A percentile compares a stretch with the other conserved stretches of the same genome.
These are phyloP conservation scores for Parasteatoda tepidariorum DNA, from an alignment of 1,140 invertebrate species.

Conservation along the genomic window DNA sequence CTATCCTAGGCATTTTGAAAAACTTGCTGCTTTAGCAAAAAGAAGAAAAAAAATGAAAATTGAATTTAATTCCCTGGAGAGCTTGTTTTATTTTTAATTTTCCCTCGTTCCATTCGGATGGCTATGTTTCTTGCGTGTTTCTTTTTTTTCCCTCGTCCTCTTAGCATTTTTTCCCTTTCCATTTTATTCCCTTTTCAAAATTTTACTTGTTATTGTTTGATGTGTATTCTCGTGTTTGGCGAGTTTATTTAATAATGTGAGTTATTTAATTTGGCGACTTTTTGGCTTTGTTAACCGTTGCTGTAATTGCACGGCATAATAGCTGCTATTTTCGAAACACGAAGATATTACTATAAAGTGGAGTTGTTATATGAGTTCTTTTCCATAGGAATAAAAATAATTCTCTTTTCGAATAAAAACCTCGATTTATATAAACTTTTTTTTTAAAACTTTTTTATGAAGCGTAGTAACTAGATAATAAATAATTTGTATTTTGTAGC, in stretches of 20 bases:
- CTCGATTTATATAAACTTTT: no score
- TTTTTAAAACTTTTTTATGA: no score
- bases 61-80: constrained; percentile 36
- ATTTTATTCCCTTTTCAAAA: background rate
- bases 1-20: background rate
- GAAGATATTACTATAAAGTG: no score
- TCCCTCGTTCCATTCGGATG: background rate
- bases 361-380: no score
- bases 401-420: no score
- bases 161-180: background rate
- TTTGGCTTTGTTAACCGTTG: no score
- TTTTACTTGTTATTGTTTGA: constrained; percentile 9
- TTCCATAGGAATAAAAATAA: no score
- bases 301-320: no score
- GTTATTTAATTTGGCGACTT: no score
- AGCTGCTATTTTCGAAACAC: no score
- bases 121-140: background rate
- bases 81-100: background rate
- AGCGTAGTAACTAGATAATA: no score
- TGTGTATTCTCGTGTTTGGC: background rate
- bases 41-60: constrained; percentile 34
- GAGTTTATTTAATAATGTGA: background rate
- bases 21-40: background rate
- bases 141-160: background rate
- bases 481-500: no score